Evolutionary conservation across 2,797 vertebrate genomes (phyloP).

Genomic region (Acipenser transmontanus): DNA sequence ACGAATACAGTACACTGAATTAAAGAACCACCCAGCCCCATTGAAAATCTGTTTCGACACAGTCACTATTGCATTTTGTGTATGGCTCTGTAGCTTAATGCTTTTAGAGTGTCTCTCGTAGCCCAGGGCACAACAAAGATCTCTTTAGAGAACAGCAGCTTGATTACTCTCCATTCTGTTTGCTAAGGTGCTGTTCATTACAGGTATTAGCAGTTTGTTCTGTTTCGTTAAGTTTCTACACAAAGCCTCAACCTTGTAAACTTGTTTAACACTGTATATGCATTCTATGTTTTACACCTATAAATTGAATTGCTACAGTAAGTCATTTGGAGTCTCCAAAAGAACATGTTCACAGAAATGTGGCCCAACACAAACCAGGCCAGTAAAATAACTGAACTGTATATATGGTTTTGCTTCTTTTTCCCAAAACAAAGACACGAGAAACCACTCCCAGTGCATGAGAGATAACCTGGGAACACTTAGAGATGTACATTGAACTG

Average conservation of each 20-base stretch:
- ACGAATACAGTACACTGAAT: background rate
- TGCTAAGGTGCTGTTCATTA: background rate
- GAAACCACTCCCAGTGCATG: no score
- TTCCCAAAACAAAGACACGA: no score
- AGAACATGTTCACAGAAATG: no score
- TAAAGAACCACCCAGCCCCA: background rate
- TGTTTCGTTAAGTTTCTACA: no score
- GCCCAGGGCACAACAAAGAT: background rate
- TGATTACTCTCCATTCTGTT: background rate
- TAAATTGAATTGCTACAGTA: background rate
- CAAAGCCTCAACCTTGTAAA: no score
- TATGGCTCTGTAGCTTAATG: background rate
- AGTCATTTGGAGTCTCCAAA: no score
- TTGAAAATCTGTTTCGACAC: conserved; percentile 40
- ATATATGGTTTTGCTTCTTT: no score
- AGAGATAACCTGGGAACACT: no score
- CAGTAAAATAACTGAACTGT: no score
- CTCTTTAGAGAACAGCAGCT: background rate
- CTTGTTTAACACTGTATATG: background rate
- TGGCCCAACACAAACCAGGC: no score
- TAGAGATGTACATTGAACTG: no score
- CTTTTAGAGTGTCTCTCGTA: background rate
- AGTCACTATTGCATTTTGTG: conserved; percentile 13
- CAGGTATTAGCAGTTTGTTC: no score
- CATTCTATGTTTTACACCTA: background rate